Base-by-base conservation (phyloP, 2,797 vertebrate species). In the Smutsia temminckii region DNA sequence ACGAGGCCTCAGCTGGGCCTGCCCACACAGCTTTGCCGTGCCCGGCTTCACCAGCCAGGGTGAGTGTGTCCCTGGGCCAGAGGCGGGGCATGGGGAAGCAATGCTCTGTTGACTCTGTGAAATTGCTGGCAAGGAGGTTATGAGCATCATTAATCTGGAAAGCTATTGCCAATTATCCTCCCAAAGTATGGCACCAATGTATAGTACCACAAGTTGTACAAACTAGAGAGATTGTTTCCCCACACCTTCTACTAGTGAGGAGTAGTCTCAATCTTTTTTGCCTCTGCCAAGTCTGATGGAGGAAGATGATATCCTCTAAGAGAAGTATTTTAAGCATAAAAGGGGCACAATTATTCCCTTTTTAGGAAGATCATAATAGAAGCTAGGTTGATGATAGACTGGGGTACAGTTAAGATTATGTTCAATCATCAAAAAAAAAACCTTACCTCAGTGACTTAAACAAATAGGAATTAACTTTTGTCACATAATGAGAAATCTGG, bases 41-140 rank as follows among this genome's bases (percentile, higher is more conserved):
- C 37, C 46, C 16, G 2, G 23, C 57, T 20, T 77, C 51, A 4
- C 37, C 59, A 21, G 57, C 13, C 40, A 6, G 12, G 11, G 40
- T 2, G 8, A 46, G 40, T 4, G 57, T 18, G 6, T 34, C 18
- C 40, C 68, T 5, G 23, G 51, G 23, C 61, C 32, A 4, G n/a
- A 9, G 6, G 11, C n/a, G 0, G 0, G 0, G 16, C 1, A 6
- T 20, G 64, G 20, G 20, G 16, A 32, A 9, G n/a, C 59, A 8
- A 16, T 27, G 27, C 37, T 63, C 79, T 32, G 17, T 18, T 8
- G 7, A 9, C 25, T 11, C 61, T 0, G 0, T 0, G 2, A 37
- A 42, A n/a, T 25, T 40, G 14, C 53, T 29, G 32, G 10, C 12
- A 23, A 74, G 77, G 61, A 61, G 40, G 16, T 77, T 18, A 12